A percentile compares a stretch with the other conserved stretches of the same genome.
Conservation (phyloP, 2,888 invertebrate genomes). For the Lepidonotus clava region DNA sequence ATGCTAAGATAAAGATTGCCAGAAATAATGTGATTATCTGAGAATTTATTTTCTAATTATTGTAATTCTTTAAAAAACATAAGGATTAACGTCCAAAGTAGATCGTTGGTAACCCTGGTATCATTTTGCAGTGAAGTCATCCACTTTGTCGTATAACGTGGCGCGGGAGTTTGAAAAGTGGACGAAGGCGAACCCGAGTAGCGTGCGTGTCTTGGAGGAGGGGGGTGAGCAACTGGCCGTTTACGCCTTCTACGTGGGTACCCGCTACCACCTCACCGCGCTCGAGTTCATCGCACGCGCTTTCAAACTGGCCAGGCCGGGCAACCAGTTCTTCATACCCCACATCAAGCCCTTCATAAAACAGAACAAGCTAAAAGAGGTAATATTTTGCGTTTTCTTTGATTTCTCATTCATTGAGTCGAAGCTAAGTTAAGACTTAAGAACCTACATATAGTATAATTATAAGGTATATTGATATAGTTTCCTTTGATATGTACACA, state of each 20-base stretch:
- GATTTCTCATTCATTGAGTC: too few relatives aligned
- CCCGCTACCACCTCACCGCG: neutral
- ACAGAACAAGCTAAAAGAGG: constrained; percentile 71
- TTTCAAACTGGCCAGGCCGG: constrained; percentile 21
- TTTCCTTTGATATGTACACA: too few relatives aligned
- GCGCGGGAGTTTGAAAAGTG: constrained; percentile 54
- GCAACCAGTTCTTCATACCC: constrained; percentile 70
- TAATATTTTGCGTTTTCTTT: too few relatives aligned
- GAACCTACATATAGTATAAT: too few relatives aligned
- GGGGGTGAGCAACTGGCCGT: neutral
- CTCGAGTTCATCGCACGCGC: neutral
- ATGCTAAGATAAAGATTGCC: too few relatives aligned
- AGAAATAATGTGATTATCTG: too few relatives aligned
- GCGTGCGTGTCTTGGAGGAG: neutral
- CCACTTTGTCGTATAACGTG: neutral
- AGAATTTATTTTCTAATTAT: too few relatives aligned
- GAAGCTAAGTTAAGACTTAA: neutral
- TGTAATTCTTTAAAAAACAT: too few relatives aligned
- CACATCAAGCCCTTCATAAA: constrained; percentile 65
- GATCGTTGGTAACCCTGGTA: too few relatives aligned
- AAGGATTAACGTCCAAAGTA: too few relatives aligned
- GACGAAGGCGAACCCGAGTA: neutral
- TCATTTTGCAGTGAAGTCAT: constrained; percentile 49
- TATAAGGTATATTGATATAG: too few relatives aligned
- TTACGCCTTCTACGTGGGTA: constrained; percentile 38